These are phyloP conservation scores for Thysanoteuthis rhombus DNA, from an alignment of 2,888 invertebrate genomes.

Conservation along the genomic window DNA sequence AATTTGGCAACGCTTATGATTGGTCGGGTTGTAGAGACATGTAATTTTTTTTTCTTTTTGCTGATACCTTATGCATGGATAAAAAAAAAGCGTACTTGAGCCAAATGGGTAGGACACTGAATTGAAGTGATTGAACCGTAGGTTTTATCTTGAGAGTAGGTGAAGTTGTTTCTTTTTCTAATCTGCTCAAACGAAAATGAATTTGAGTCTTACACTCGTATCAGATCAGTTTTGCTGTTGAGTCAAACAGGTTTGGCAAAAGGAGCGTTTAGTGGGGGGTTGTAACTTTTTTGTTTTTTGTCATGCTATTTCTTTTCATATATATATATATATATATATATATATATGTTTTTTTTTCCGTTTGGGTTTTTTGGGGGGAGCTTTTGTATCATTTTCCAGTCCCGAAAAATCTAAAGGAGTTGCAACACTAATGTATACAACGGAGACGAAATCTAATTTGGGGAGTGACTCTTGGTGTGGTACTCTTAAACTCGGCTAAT, in stretches of 20 bases:
- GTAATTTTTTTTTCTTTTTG: not conserved
- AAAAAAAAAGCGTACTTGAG: not conserved
- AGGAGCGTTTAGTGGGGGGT: not conserved
- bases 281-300: not conserved
- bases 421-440: no score
- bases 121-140: not conserved
- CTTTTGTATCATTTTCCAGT: no score
- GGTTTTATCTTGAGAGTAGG: not conserved
- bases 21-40: not conserved
- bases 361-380: no score
- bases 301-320: no score
- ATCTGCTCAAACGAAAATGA: not conserved
- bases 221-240: not conserved
- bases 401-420: no score
- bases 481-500: not conserved
- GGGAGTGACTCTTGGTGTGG: not conserved
- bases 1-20: not conserved
- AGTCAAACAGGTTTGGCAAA: not conserved
- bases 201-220: not conserved
- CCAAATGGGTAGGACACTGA: not conserved
- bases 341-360: no score
- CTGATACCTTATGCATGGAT: not conserved
- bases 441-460: not conserved
- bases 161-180: not conserved
- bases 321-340: no score